Percentiles rank a stretch among this genome's conserved stretches.
Evolutionary conservation across 1,140 invertebrate species (phyloP).

Genomic region (Penaeus chinensis): DNA sequence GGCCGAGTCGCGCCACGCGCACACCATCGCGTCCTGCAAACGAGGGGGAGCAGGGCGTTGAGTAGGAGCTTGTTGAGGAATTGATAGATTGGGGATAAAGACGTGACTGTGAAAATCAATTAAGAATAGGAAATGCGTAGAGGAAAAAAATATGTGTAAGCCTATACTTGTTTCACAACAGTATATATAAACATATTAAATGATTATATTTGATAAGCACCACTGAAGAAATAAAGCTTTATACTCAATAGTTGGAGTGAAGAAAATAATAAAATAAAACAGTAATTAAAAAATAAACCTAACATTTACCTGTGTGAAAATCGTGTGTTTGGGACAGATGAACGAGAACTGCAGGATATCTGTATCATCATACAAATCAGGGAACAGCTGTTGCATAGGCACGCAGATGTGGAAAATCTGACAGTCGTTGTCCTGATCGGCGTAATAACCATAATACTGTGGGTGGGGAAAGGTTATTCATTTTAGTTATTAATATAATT

Average conservation of each 20-base stretch:
- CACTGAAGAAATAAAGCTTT: too few species aligned
- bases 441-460: slow-evolving; percentile 54
- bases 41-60: background rate
- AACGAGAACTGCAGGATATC: slow-evolving; percentile 54
- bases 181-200: too few species aligned
- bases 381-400: slow-evolving; percentile 48
- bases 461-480: too few species aligned
- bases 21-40: slow-evolving; percentile 49
- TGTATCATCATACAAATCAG: slow-evolving; percentile 27
- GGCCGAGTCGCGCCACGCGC: slow-evolving; percentile 40
- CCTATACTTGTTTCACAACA: too few species aligned
- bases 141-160: too few species aligned
- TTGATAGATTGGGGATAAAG: too few species aligned
- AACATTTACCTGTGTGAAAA: slow-evolving; percentile 38
- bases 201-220: too few species aligned
- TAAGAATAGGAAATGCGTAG: too few species aligned
- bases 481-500: too few species aligned
- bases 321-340: slow-evolving; percentile 49
- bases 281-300: background rate
- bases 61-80: background rate
- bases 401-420: slow-evolving; percentile 57
- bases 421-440: slow-evolving; percentile 49
- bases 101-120: too few species aligned
- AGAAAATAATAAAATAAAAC: background rate
- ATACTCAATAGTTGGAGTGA: background rate